phyloP scores from a whole-genome alignment of 2,113 vertebrate species.

The Genyomyrus donnyi region DNA sequence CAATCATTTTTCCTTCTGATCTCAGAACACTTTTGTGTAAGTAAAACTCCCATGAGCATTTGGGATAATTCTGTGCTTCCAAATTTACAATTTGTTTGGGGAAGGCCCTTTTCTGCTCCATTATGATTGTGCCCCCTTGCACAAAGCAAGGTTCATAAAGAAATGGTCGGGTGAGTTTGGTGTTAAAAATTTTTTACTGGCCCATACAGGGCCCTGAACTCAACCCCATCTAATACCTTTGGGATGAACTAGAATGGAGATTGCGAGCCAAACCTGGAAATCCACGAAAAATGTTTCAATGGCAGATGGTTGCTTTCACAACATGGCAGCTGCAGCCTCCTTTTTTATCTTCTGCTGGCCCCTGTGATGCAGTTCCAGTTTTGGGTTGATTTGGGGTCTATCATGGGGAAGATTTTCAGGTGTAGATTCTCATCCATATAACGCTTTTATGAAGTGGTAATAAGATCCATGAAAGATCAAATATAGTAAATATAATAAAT shows the following conservation, averaged over 20 bases:
- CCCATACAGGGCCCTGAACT: too few relatives aligned
- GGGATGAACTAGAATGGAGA: too few relatives aligned
- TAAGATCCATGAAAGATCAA: background rate
- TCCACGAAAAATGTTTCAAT: background rate
- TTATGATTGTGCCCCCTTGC: too few relatives aligned
- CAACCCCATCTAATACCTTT: too few relatives aligned
- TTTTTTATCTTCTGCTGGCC: background rate
- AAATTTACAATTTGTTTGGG: background rate
- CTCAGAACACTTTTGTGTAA: too few relatives aligned
- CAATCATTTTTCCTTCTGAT: too few relatives aligned
- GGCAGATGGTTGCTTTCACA: background rate
- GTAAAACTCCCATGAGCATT: background rate
- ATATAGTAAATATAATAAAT: background rate
- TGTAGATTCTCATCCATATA: background rate
- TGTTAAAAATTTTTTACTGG: too few relatives aligned
- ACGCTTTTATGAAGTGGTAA: background rate
- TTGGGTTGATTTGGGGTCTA: background rate
- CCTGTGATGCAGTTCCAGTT: background rate
- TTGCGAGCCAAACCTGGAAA: background rate
- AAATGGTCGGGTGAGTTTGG: too few relatives aligned
- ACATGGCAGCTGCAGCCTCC: background rate
- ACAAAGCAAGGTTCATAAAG: too few relatives aligned
- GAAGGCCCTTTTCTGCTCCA: background rate
- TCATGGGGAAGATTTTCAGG: background rate
- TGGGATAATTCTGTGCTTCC: background rate